Evolutionary conservation across 2,113 vertebrate species (phyloP).

Genomic region (Stegastes partitus): DNA sequence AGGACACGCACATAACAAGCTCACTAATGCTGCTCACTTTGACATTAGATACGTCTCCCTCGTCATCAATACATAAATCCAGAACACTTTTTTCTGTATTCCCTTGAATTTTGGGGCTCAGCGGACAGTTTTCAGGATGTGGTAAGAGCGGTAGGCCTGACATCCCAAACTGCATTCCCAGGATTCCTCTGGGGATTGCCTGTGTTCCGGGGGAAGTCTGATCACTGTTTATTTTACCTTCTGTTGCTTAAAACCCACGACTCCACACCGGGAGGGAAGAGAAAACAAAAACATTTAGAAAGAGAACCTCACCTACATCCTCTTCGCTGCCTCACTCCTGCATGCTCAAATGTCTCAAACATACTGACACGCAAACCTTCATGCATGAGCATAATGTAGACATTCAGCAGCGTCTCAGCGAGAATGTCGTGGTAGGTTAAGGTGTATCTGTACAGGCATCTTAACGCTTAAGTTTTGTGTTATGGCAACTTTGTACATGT

Average conservation of each 20-base stretch:
- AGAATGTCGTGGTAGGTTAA: conserved; percentile 3
- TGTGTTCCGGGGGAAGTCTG: conserved; percentile 82
- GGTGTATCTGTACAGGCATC: not conserved
- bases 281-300: conserved; percentile 80
- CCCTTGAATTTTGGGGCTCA: conserved; percentile 27
- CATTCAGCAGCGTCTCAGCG: conserved; percentile 9
- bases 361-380: conserved; percentile 25
- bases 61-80: no score
- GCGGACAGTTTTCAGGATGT: conserved; percentile 78
- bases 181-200: conserved; percentile 78
- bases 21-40: not conserved
- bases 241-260: conserved; percentile 77
- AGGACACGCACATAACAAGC: not conserved
- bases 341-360: conserved; percentile 34
- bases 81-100: no score
- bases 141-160: conserved; percentile 72
- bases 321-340: conserved; percentile 51
- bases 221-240: conserved; percentile 85
- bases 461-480: no score
- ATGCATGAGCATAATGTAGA: conserved; percentile 15
- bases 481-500: no score
- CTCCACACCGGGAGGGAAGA: conserved; percentile 74
- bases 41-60: not conserved
- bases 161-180: conserved; percentile 79
- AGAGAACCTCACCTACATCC: conserved; percentile 79